Base-by-base conservation (phyloP, 1,140 invertebrate genomes). In the Potamilus streckersoni region DNA sequence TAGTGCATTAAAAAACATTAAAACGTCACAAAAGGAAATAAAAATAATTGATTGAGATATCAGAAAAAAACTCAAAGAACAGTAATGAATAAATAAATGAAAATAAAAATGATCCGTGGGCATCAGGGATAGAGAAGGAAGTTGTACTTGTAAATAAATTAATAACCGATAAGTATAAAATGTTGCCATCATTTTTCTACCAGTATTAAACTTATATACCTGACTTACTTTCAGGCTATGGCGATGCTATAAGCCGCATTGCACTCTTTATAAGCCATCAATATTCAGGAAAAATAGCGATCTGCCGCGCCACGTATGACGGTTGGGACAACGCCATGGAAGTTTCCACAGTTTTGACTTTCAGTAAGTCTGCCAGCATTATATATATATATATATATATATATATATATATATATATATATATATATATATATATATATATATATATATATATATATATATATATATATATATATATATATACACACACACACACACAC, bases 251-350 rank as follows among this genome's bases (percentile, higher is more conserved):
- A 16, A 76, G 74, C 27, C 65, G 55, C 49, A 69, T 76, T 56
- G 20, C 74, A 6, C 58, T 76, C 20, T 19, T 13, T n/a, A 20
- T 76, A 23, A 55, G 67, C 61, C 38, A 70, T 2, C 64, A 63
- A 62, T 65, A 71, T 69, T 71, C 66, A 23, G 74, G 68, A n/a
- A 49, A 66, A 19, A 16, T 58, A 6, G 74, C 74, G 17, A 38
- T 59, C 20, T 76, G 74, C 59, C 38, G 61, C 15, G 60, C 71
- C 3, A 58, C 74, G 2, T 76, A 76, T 64, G 63, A 70, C 20
- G 74, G 74, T 17, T 76, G 74, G 74, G 57, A 71, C 17, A 31
- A 71, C 61, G 74, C 74, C 17, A 66, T 76, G 61, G 66, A 61
- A 11, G 69, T 69, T 19, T 71, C 74, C 59, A 71, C 31, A 27